A percentile compares a stretch with the other conserved stretches of the same genome.
These are phyloP conservation scores for Agapornis canus DNA, from an alignment of 2,797 vertebrate species.

Conservation along the genomic window DNA sequence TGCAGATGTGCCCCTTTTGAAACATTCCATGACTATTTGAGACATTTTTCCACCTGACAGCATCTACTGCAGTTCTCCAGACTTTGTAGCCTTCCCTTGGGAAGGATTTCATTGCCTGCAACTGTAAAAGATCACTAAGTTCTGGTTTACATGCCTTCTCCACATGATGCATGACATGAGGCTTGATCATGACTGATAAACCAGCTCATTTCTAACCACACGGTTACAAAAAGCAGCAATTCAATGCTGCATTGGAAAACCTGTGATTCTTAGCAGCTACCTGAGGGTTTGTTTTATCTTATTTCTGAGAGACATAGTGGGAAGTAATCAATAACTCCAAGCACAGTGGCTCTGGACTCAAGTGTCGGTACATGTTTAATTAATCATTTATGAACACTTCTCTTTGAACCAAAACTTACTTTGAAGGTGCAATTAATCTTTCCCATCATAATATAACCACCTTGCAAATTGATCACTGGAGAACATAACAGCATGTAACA, in stretches of 20 bases:
- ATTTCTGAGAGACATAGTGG: not conserved
- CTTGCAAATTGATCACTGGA: not conserved
- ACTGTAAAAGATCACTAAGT: not conserved
- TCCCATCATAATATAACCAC: not conserved
- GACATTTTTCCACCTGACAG: not conserved
- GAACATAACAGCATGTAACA: not conserved
- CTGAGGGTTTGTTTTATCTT: not conserved
- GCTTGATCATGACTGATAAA: not conserved
- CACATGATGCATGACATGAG: not conserved
- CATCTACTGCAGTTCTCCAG: not conserved
- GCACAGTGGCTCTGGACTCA: not conserved
- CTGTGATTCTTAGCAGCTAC: not conserved
- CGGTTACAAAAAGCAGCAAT: not conserved
- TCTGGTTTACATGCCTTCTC: not conserved
- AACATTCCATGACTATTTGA: not conserved
- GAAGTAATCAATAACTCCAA: slow-evolving; percentile 22
- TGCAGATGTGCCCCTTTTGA: not conserved
- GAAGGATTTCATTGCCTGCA: not conserved
- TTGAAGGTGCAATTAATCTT: not conserved
- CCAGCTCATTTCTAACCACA: not conserved
- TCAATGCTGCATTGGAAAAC: not conserved
- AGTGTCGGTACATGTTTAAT: not conserved
- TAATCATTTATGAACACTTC: not conserved
- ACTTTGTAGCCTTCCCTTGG: not conserved
- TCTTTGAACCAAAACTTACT: not conserved